Percentiles rank a stretch among this genome's conserved stretches.
Conservation (phyloP, 2,113 vertebrate genomes). For the Sprattus sprattus region DNA sequence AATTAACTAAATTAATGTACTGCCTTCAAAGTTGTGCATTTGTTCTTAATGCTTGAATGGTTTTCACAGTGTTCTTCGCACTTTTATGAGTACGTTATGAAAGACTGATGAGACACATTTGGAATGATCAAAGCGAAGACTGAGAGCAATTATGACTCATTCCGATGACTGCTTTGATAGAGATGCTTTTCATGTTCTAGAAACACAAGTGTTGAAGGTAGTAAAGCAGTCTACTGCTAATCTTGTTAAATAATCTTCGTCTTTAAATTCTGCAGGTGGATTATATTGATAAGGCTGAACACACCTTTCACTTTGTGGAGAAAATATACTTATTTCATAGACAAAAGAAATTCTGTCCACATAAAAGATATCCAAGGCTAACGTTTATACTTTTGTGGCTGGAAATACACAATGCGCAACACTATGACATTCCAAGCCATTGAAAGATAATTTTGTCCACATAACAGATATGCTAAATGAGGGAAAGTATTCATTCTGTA, state of each 20-base stretch:
- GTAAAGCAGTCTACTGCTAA: background rate
- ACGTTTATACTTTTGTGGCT: no score
- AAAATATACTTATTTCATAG: no score
- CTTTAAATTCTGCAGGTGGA: constrained; percentile 1
- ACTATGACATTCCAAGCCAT: no score
- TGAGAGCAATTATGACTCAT: background rate
- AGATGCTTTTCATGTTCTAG: background rate
- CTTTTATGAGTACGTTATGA: background rate
- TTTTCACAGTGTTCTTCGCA: no score
- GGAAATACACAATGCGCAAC: no score
- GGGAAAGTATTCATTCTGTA: no score
- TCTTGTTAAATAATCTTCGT: background rate
- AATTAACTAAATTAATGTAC: background rate
- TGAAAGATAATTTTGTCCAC: no score
- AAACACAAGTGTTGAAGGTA: background rate
- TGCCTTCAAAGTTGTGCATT: background rate
- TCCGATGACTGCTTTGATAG: background rate
- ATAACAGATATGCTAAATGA: no score
- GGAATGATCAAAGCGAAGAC: background rate
- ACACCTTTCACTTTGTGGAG: no score
- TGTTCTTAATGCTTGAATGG: background rate
- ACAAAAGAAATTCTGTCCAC: no score
- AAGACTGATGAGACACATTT: background rate
- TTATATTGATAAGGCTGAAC: no score
- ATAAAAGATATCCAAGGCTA: no score